Evolutionary conservation across 30 jellyfish, hydroid and myxozoan genomes (phyloP), one percentile per base, ranked within the genome.

Genomic region (Haliclystus octoradiatus): DNA sequence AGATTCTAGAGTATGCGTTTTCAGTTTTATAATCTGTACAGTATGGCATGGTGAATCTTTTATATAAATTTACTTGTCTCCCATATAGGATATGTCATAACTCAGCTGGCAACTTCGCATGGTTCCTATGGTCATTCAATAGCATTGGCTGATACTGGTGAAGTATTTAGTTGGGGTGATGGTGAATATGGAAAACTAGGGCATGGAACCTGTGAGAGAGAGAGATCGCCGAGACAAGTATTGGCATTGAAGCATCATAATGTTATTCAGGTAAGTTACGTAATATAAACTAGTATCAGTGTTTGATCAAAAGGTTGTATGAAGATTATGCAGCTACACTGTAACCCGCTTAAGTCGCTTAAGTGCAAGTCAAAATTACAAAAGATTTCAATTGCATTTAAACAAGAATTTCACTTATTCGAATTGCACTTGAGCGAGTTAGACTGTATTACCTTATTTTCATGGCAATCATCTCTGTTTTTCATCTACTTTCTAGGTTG

Each of bases 121-220:
- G 94, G 94, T 0, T 73, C 95, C 19, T 93, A 86, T 52, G 96
- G 96, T 13, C 96, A 86, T 60, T 73, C 92, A 13, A 53, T 88
- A 66, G 97, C 97, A 0, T 71, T 88, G 26, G 87, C 97, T 12
- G 97, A 88, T 70, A 61, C 93, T 74, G 94, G 97, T 15, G 97
- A 88, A 66, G 97, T 88, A 34, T 88, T 88, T 72, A 88, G 97
- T 46, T 88, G 97, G 97, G 97, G 97, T 34, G 94, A 79, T 65
- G 97, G 97, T 1, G 97, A 88, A 49, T 80, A 88, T 68, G 97
- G 97, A 7, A 88, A 88, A 64, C 79, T 88, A 24, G 97, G 97
- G 1, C 97, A 88, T 75, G 94, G 93, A 52, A 67, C 92, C 27
- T 72, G 93, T 33, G 97, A 88, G 53, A 57, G 94, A 62, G 94